These are phyloP conservation scores for Peromyscus aztecus DNA, from an alignment of 2,797 vertebrate genomes.

Conservation along the genomic window DNA sequence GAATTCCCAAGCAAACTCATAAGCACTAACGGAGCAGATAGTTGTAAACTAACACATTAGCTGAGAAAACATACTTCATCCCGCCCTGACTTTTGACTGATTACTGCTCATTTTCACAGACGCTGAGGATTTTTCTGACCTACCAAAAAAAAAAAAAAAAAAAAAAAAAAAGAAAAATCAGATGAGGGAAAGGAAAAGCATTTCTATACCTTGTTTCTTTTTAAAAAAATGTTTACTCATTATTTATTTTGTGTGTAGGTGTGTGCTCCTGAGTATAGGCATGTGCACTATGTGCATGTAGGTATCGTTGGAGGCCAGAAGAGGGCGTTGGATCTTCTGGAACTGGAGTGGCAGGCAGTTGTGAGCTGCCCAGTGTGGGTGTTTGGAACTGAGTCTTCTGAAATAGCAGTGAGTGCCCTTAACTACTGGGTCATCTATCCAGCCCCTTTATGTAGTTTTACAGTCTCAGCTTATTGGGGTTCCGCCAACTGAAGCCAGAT, in stretches of 20 bases:
- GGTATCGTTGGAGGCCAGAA: neutral
- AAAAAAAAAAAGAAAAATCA: neutral
- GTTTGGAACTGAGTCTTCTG: too few relatives aligned
- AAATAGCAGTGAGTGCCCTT: neutral
- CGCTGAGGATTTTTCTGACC: conserved; percentile 12
- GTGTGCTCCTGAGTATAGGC: neutral
- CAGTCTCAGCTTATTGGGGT: conserved; percentile 37
- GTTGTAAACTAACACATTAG: neutral
- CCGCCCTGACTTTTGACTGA: neutral
- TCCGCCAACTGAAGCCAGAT: conserved; percentile 23
- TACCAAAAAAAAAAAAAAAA: neutral
- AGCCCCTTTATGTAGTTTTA: conserved; percentile 27
- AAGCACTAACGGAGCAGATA: neutral
- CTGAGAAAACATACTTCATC: conserved; percentile 5
- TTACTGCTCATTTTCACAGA: neutral
- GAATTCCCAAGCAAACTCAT: conserved; percentile 65
- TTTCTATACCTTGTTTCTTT: conserved; percentile 10
- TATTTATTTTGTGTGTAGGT: neutral
- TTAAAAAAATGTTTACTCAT: neutral
- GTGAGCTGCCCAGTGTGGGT: neutral
- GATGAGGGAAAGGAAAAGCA: conserved; percentile 14
- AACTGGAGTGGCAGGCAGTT: neutral
- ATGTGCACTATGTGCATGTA: neutral
- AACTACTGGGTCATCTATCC: neutral
- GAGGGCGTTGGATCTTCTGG: neutral